A percentile compares a stretch with the other conserved stretches of the same genome.
Conservation (phyloP, 92 coral and sea anemone genomes). For the Anthopleura xanthogrammica region DNA sequence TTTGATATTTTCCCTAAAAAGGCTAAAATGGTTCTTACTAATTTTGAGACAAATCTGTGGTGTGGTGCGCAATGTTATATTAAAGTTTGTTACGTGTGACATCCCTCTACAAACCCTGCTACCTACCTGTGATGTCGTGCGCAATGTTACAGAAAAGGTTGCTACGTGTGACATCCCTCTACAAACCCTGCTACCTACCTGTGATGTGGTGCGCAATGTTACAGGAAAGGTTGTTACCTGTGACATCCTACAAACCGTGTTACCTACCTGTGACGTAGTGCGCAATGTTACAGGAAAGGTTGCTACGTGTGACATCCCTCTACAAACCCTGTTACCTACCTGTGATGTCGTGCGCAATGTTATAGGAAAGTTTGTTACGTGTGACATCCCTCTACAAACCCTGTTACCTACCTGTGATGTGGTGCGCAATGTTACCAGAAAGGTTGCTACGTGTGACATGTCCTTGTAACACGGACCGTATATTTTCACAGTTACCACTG, state of each 20-base stretch:
- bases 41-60: too few relatives aligned
- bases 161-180: too few relatives aligned
- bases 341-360: not conserved
- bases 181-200: too few relatives aligned
- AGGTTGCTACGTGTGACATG: not conserved
- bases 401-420: not conserved
- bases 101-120: too few relatives aligned
- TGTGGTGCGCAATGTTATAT: too few relatives aligned
- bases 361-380: not conserved
- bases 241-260: constrained; percentile 2
- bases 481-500: constrained; percentile 47
- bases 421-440: not conserved
- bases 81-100: too few relatives aligned
- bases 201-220: not conserved
- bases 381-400: not conserved
- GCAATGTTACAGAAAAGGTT: too few relatives aligned
- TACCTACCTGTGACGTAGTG: not conserved
- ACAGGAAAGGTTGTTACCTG: not conserved
- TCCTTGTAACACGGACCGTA: not conserved
- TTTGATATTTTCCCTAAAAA: not conserved
- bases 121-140: too few relatives aligned
- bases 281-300: not conserved
- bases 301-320: not conserved
- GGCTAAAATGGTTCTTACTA: too few relatives aligned
- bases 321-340: not conserved